These are phyloP conservation scores for Sylvicola fuscatus DNA, from an alignment of 2,888 invertebrate species.

Conservation along the genomic window DNA sequence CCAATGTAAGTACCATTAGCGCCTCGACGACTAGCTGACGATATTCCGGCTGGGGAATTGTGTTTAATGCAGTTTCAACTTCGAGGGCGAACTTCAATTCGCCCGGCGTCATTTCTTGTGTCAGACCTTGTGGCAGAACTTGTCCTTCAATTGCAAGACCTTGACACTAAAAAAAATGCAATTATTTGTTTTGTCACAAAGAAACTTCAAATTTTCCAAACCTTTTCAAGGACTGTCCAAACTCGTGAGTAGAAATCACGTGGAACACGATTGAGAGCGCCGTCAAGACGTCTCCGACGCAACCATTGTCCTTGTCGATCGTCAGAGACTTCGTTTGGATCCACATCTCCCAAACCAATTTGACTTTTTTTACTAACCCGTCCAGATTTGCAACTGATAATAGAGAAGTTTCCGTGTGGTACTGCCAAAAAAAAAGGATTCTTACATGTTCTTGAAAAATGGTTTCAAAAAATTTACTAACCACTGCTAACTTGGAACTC, in stretches of 20 bases:
- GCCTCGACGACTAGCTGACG: conserved; percentile 85
- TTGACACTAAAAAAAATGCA: conserved; percentile 46
- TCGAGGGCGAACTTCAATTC: conserved; percentile 96
- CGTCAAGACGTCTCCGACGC: conserved; percentile 80
- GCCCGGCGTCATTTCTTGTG: conserved; percentile 97
- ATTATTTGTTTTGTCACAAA: conserved; percentile 1
- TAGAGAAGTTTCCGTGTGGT: conserved; percentile 69
- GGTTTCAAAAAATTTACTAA: too few relatives aligned
- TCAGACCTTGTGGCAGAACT: conserved; percentile 74
- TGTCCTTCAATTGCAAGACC: conserved; percentile 85
- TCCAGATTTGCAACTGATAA: conserved; percentile 71
- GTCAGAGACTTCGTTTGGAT: conserved; percentile 24
- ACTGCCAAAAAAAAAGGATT: conserved; percentile 34
- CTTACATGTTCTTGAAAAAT: conserved; percentile 25
- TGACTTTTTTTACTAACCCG: conserved; percentile 57
- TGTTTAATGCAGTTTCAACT: conserved; percentile 90
- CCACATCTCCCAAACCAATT: conserved; percentile 27
- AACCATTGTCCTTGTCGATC: conserved; percentile 96
- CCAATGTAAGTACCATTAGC: conserved; percentile 83
- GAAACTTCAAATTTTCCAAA: conserved; percentile 19
- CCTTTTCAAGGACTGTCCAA: conserved; percentile 78
- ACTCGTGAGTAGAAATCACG: conserved; percentile 89
- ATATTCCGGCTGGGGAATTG: conserved; percentile 96
- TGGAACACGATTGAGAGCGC: conserved; percentile 92
- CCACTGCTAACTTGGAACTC: conserved; percentile 88